A percentile compares a stretch with the other conserved stretches of the same genome.
These are phyloP conservation scores for Caenorhabditis sulstoni DNA, from an alignment of 2,888 invertebrate genomes.

Conservation along the genomic window DNA sequence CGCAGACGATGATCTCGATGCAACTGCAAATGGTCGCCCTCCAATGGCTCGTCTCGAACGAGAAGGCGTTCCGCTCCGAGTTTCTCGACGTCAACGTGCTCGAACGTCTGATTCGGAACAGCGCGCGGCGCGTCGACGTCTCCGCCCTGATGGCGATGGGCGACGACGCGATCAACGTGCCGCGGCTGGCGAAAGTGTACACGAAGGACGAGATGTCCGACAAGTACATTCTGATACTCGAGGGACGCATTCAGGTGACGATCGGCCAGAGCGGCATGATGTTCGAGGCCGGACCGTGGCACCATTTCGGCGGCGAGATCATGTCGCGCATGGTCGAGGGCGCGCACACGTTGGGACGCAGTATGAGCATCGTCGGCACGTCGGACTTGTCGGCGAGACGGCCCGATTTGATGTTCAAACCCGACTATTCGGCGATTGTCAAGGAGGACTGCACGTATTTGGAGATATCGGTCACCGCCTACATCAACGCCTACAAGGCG, in stretches of 20 bases:
- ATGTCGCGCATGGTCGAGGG: conserved; percentile 64
- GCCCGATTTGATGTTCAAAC: conserved; percentile 72
- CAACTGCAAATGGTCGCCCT: conserved; percentile 72
- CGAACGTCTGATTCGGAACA: conserved; percentile 68
- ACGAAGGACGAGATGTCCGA: conserved; percentile 83
- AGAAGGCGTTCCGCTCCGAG: conserved; percentile 64
- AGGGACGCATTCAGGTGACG: conserved; percentile 88
- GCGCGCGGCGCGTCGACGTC: conserved; percentile 72
- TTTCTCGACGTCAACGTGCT: conserved; percentile 70
- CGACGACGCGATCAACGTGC: conserved; percentile 68
- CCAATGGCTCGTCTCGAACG: conserved; percentile 73
- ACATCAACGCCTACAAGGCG: conserved; percentile 72
- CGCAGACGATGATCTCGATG: conserved; percentile 67
- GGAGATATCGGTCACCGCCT: conserved; percentile 69
- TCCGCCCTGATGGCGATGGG: conserved; percentile 73
- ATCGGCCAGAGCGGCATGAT: conserved; percentile 89
- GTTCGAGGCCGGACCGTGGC: conserved; percentile 96
- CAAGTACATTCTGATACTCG: conserved; percentile 94
- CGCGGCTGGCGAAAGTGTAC: conserved; percentile 80
- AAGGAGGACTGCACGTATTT: conserved; percentile 74
- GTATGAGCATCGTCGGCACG: conserved; percentile 67
- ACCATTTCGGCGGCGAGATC: conserved; percentile 88
- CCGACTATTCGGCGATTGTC: conserved; percentile 67
- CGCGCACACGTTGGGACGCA: conserved; percentile 65
- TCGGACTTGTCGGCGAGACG: conserved; percentile 65